Base-by-base conservation (phyloP, 2,113 vertebrate species). In the Poicephalus gulielmi region DNA sequence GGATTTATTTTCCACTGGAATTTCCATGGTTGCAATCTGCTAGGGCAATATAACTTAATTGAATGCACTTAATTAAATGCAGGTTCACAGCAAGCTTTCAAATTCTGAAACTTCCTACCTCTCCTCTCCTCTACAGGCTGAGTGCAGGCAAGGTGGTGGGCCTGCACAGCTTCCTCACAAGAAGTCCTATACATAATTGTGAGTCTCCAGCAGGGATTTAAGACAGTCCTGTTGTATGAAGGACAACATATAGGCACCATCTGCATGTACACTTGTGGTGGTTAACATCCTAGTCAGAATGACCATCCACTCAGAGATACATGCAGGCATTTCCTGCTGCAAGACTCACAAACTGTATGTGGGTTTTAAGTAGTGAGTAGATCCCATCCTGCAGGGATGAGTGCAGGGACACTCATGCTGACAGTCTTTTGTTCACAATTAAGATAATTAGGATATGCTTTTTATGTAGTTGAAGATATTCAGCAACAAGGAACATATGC, bases 131-230 rank as follows among this genome's bases (percentile, higher is more conserved):
- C 33, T 28, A 17, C 11, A 6, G 11, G 4, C 23, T 50, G 67
- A 69, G 13, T 43, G 27, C 16, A 63, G 14, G 15, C 0, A 0
- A 73, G 44, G 31, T 41, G 55, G 63, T 17, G 17, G 18, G 9
- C n/a, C n/a, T 90, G 74, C 41, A 71, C 17, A 66, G 17, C 19
- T 71, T 49, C n/a, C 20, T 15, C 19, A 23, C 44, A 77, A 44
- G 12, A 14, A 11, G 4, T 30, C 46, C 5, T 0, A 0, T 50
- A 6, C 15, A 7, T 46, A 2, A 0, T 3, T 66, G 24, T 16
- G 6, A 80, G 13, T 12, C 9, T 76, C 9, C 63, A 91, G 17
- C 47, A 50, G 15, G 28, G 17, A 46, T 35, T 73, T 80, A 2
- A 13, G 30, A 41, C 6, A 20, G 25, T 11, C 47, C 35, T 39